Evolutionary conservation across 2,113 vertebrate genomes (phyloP), one percentile per base, ranked within the genome.

Genomic region (Tautogolabrus adspersus): DNA sequence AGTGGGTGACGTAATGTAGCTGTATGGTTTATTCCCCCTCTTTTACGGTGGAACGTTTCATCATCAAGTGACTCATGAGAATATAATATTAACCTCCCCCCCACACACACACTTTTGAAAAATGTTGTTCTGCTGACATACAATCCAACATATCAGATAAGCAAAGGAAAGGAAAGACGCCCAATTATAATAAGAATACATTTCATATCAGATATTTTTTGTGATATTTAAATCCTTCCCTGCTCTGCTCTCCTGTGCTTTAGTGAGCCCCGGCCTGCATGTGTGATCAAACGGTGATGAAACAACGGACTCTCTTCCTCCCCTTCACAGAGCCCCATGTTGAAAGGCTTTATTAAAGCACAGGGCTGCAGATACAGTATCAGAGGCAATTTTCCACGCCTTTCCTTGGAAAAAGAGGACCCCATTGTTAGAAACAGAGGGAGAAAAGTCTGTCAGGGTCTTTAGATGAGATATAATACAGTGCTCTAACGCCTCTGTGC

Each of bases 331-430:
- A 18, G 11, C 10, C 11, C 67, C 72, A 61, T 66, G 58, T 56
- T 91, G 74, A 92, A 93, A 92, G 86, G 77, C 90, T 91, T 93
- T 89, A 92, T 92, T 92, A 93, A 92, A 91, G 85, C 84, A 61
- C 75, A 77, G 77, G 91, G 82, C 77, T 85, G 79, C 66, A 85
- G 87, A 90, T 90, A 87, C 72, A 82, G 84, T 83, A 93, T 94
- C 89, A 89, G 66, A 87, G 66, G 82, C 84, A 87, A 92, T 94
- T 93, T 92, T 78, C 89, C 81, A 87, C 82, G 89, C 77, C 55
- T 87, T 91, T 88, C 76, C 82, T 77, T 71, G 38, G 56, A 76
- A 82, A 85, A 91, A 85, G 69, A 87, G 77, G 57, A 88, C 77
- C 79, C 75, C 75, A 91, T 93, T 93, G 93, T 93, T 87, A 79